Percentiles rank a stretch among this genome's conserved stretches.
Conservation (phyloP, 2,888 invertebrate species). For the Aelia acuminata region DNA sequence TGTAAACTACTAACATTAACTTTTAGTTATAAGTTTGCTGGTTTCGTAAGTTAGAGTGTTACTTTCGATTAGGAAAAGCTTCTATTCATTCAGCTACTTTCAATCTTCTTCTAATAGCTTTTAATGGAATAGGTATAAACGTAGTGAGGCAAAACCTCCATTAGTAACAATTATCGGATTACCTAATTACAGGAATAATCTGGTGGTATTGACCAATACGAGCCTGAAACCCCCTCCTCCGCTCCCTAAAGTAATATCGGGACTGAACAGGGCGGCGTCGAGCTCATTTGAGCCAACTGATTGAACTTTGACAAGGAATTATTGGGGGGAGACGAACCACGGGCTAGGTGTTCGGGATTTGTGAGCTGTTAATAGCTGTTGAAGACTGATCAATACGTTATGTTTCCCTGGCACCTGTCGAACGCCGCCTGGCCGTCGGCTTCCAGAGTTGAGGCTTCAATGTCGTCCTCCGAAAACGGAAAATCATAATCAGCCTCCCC, state of each 20-base stretch:
- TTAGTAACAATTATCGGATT: too few species aligned
- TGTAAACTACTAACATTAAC: too few species aligned
- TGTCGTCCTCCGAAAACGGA: background rate
- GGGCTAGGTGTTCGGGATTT: background rate
- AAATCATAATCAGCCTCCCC: background rate
- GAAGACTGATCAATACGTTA: slow-evolving; percentile 4
- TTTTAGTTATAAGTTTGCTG: too few species aligned
- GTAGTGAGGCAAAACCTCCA: too few species aligned
- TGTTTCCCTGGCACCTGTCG: background rate
- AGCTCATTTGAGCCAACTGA: slow-evolving; percentile 14
- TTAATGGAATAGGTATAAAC: too few species aligned
- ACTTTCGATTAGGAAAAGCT: too few species aligned
- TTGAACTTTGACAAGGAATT: background rate
- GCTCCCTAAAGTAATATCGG: background rate
- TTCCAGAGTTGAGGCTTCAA: background rate
- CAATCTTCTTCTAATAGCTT: too few species aligned
- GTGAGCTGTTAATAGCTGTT: slow-evolving; percentile 26
- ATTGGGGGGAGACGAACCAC: background rate
- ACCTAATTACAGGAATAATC: too few species aligned
- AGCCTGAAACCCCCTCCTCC: background rate
- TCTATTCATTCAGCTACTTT: too few species aligned
- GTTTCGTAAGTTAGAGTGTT: too few species aligned
- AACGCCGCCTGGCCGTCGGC: background rate
- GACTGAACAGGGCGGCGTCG: background rate
- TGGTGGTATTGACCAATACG: background rate